Base-by-base conservation (phyloP, 2,797 vertebrate species). In the Chelmon rostratus region DNA sequence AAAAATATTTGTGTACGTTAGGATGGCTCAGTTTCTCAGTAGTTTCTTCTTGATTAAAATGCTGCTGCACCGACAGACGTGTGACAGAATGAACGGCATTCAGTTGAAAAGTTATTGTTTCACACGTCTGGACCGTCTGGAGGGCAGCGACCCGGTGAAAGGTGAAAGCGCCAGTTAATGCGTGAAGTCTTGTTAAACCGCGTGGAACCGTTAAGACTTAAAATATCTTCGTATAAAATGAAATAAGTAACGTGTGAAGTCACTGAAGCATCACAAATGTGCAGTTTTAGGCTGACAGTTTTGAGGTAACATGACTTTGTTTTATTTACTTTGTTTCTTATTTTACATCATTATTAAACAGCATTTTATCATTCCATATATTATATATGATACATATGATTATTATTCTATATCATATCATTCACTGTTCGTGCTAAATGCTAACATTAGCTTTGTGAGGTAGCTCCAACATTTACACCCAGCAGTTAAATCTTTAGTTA, bases 151-250 rank as follows among this genome's bases (percentile, higher is more conserved):
- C 49, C 47, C 53, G 13, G 40, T 50, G 38, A 79, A 58, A 81
- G 78, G 66, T 81, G 63, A 76, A 81, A 38, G 71, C 49, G 21
- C 62, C n/a, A n/a, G n/a, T n/a, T n/a, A n/a, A n/a, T n/a, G n/a
- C n/a, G n/a, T n/a, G n/a, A n/a, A n/a, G n/a, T n/a, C n/a, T n/a
- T n/a, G n/a, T 31, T 31, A 31, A 4, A 31, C 28, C 31, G 28
- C 31, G 28, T 31, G 28, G 2, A 11, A 18, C 42, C 37, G 57
- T 10, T 33, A 16, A 44, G 68, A 21, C 15, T 35, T 65, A 8
- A 25, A 38, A n/a, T 9, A 6, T n/a, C n/a, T n/a, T n/a, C n/a
- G n/a, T n/a, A 37, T 5, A 37, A 37, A 11, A 37, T n/a, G 31
- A 33, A 40, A 25, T 44, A 21, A 35, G 65, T 42, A 15, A 68